Percentiles rank a stretch among this genome's conserved stretches.
Evolutionary conservation across 1,140 invertebrate species (phyloP).

Genomic region (Drosophila lacteicornis): DNA sequence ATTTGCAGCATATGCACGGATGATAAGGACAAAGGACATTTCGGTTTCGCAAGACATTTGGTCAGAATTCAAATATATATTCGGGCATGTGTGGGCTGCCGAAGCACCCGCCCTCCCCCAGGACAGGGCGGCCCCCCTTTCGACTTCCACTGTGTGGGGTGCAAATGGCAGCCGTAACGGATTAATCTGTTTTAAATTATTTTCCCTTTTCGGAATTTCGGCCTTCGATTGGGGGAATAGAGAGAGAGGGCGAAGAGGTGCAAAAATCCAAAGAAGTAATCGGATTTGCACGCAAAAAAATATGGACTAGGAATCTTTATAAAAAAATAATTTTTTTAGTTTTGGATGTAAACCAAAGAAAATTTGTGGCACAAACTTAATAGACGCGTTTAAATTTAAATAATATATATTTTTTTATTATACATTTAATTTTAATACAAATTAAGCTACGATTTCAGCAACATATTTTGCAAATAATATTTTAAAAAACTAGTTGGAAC

Average conservation of each 20-base stretch:
- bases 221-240: slow-evolving; percentile 27
- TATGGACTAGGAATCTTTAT: background rate
- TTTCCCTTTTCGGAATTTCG: slow-evolving; percentile 39
- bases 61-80: slow-evolving; percentile 80
- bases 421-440: no score
- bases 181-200: slow-evolving; percentile 84
- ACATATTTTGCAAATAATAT: no score
- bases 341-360: background rate
- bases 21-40: slow-evolving; percentile 60
- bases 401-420: no score
- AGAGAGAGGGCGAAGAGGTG: slow-evolving; percentile 24
- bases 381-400: no score
- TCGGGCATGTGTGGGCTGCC: slow-evolving; percentile 40
- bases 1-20: slow-evolving; percentile 79
- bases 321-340: background rate
- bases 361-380: no score
- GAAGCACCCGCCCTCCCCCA: background rate
- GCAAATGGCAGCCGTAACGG: slow-evolving; percentile 80
- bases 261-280: slow-evolving; percentile 39
- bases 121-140: background rate
- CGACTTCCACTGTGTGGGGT: slow-evolving; percentile 43
- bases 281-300: slow-evolving; percentile 14
- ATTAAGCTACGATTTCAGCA: no score
- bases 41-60: slow-evolving; percentile 78
- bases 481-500: no score